phyloP scores from a whole-genome alignment of 2,888 invertebrate genomes.

The Nycteola revayana region DNA sequence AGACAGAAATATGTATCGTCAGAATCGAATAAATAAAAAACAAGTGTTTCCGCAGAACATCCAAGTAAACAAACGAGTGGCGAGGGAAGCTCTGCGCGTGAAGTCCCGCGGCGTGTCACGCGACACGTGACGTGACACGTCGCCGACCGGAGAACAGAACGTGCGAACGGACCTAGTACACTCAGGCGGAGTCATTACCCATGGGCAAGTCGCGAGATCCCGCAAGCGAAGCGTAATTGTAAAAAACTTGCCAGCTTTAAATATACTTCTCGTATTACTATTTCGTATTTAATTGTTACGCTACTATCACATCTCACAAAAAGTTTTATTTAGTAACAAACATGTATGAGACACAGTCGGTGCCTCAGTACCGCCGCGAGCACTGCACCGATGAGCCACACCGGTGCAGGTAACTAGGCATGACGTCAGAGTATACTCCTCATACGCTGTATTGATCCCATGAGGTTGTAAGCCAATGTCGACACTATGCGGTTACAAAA shows the following conservation, averaged over 20 bases:
- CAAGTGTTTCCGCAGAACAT: constrained; percentile 15
- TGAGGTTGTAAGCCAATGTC: too few relatives aligned
- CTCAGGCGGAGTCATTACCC: constrained; percentile 15
- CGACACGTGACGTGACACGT: neutral
- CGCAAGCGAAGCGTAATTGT: constrained; percentile 49
- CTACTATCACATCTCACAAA: constrained; percentile 68
- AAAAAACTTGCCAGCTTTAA: constrained; percentile 44
- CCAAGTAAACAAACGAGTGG: constrained; percentile 16
- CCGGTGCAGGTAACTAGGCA: too few relatives aligned
- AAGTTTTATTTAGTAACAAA: constrained; percentile 36
- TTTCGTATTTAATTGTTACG: constrained; percentile 44
- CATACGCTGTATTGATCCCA: too few relatives aligned
- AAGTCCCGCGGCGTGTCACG: neutral
- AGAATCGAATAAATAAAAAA: constrained; percentile 25
- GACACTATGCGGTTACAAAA: constrained; percentile 3
- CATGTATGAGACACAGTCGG: constrained; percentile 23
- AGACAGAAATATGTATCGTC: constrained; percentile 27
- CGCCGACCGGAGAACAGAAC: neutral
- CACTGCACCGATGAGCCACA: constrained; percentile 6
- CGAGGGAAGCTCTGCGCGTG: constrained; percentile 12
- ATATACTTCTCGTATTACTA: constrained; percentile 37
- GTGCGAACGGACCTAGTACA: neutral
- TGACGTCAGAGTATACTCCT: too few relatives aligned
- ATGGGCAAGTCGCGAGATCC: constrained; percentile 21
- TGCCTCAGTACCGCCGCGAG: constrained; percentile 3